These are phyloP conservation scores for Lutjanus erythropterus DNA, from an alignment of 2,113 vertebrate genomes.

Conservation along the genomic window DNA sequence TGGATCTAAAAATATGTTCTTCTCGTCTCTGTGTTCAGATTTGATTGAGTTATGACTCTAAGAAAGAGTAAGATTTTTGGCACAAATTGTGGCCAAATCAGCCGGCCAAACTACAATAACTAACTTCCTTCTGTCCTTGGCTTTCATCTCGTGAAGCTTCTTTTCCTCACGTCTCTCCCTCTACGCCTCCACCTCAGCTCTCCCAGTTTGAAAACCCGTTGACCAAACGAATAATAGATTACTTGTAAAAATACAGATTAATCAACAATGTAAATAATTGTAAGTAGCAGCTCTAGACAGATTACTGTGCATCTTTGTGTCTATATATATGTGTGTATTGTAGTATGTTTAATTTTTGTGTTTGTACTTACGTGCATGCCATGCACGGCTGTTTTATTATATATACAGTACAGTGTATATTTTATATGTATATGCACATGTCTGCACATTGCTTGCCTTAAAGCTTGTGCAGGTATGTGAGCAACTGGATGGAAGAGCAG, in stretches of 20 bases:
- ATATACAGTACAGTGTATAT: neutral
- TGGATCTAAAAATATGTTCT: neutral
- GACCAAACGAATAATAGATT: neutral
- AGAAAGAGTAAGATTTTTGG: neutral
- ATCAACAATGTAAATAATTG: neutral
- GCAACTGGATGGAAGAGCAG: slow-evolving; percentile 18
- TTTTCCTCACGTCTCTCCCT: neutral
- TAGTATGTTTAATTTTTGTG: neutral
- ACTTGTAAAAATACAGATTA: neutral
- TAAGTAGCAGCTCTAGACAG: neutral
- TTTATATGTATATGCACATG: neutral
- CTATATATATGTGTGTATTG: neutral
- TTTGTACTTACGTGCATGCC: neutral
- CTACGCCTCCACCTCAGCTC: no score
- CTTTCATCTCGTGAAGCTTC: neutral
- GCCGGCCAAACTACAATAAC: neutral
- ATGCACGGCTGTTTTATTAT: neutral
- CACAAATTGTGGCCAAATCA: no score
- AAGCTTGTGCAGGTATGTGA: neutral
- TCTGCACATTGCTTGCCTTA: neutral
- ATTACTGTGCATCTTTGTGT: neutral
- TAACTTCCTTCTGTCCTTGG: neutral
- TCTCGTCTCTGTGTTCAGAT: neutral
- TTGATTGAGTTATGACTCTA: neutral
- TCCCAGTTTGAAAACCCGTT: neutral